Conservation (phyloP, 1,140 invertebrate genomes). For the Diorhabda carinulata region DNA sequence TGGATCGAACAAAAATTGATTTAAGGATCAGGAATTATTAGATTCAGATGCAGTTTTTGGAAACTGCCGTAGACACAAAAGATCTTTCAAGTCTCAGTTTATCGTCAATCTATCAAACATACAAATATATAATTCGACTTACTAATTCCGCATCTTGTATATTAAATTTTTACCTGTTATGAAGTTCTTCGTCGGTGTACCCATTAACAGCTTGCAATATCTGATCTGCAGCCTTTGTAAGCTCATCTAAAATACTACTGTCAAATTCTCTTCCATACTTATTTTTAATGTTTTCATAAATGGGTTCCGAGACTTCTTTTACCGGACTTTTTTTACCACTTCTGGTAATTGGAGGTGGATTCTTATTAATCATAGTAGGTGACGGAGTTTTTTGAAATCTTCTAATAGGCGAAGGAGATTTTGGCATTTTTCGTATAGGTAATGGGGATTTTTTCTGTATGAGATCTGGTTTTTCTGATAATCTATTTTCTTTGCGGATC, state of each 20-base stretch:
- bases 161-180: constrained; percentile 29
- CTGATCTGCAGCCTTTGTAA: constrained; percentile 54
- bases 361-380: background rate
- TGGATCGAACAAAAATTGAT: no score
- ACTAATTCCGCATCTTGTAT: no score
- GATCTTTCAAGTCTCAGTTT: no score
- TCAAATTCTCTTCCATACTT: constrained; percentile 38
- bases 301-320: constrained; percentile 23
- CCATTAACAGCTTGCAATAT: constrained; percentile 53
- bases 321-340: background rate
- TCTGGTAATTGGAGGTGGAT: background rate
- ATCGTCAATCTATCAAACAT: no score
- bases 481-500: constrained; percentile 32
- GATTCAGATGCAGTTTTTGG: no score
- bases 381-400: constrained; percentile 10
- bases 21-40: no score
- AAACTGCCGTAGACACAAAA: no score
- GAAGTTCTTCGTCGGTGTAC: constrained; percentile 51
- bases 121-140: no score
- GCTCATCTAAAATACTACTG: constrained; percentile 50
- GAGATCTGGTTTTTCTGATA: constrained; percentile 39
- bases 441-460: constrained; percentile 31
- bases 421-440: constrained; percentile 23
- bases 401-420: constrained; percentile 20
- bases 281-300: constrained; percentile 42